Percentiles rank a stretch among this genome's conserved stretches.
Conservation (phyloP, 2,113 vertebrate genomes). For the Thamnaconus septentrionalis region DNA sequence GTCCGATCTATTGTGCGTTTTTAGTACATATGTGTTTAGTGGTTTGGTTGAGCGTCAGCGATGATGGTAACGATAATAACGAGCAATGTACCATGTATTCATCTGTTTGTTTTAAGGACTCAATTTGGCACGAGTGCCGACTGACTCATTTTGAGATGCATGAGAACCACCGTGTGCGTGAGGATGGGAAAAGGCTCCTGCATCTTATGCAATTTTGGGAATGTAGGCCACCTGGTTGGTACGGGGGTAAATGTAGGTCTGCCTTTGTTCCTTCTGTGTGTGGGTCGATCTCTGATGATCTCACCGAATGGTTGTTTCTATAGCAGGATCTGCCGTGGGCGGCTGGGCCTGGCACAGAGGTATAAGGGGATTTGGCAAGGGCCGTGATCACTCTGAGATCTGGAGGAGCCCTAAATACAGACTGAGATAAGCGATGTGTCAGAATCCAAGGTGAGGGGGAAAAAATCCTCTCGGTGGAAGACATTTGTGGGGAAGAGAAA, state of each 20-base stretch:
- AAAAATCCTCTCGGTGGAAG: conserved; percentile 15
- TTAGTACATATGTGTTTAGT: conserved; percentile 59
- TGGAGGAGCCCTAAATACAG: conserved; percentile 31
- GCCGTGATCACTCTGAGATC: conserved; percentile 32
- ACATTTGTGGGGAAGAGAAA: conserved; percentile 7
- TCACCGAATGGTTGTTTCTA: conserved; percentile 40
- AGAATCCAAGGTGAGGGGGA: conserved; percentile 10
- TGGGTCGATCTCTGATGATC: conserved; percentile 65
- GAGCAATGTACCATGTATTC: conserved; percentile 57
- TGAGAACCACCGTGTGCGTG: conserved; percentile 12
- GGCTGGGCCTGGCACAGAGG: conserved; percentile 41
- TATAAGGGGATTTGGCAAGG: conserved; percentile 29
- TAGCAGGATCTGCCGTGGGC: conserved; percentile 51
- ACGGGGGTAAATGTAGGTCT: conserved; percentile 53
- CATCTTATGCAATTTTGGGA: conserved; percentile 41
- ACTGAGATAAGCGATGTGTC: conserved; percentile 20
- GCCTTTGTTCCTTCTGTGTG: conserved; percentile 55
- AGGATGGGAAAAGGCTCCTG: conserved; percentile 25
- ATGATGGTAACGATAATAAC: conserved; percentile 55
- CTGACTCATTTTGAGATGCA: conserved; percentile 39
- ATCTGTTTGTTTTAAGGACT: conserved; percentile 63
- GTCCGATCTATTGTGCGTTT: conserved; percentile 51
- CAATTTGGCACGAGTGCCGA: conserved; percentile 29
- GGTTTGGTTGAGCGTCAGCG: conserved; percentile 42
- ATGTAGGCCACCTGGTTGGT: conserved; percentile 56